Percentiles rank a stretch among this genome's conserved stretches.
These are phyloP conservation scores for Cottus gobio DNA, from an alignment of 2,113 vertebrate genomes.

Conservation along the genomic window DNA sequence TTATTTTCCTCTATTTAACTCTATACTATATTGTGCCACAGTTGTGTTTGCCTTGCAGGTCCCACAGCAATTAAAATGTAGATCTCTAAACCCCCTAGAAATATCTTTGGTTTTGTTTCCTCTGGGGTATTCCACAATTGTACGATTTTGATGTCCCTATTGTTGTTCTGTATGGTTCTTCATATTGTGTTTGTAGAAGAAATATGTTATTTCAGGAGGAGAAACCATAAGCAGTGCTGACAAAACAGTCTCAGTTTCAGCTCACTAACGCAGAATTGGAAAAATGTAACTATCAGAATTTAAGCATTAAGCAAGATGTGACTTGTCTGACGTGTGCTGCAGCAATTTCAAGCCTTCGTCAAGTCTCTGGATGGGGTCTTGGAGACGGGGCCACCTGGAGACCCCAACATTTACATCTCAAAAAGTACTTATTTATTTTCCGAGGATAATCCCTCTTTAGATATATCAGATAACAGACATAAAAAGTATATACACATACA, in stretches of 20 bases:
- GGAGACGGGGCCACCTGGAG: background rate
- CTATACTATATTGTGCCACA: constrained; percentile 10
- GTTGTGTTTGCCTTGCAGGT: constrained; percentile 30
- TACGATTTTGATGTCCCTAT: background rate
- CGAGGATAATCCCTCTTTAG: background rate
- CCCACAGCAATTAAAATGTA: constrained; percentile 35
- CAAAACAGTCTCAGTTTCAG: constrained; percentile 12
- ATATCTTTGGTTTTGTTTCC: constrained; percentile 13
- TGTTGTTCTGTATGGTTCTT: background rate
- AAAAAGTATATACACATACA: too few relatives aligned
- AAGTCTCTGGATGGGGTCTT: background rate
- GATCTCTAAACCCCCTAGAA: constrained; percentile 24
- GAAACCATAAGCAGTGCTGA: constrained; percentile 13
- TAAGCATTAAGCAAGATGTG: background rate
- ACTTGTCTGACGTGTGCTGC: background rate
- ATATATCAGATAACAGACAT: background rate
- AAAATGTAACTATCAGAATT: constrained; percentile 29
- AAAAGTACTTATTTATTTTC: background rate
- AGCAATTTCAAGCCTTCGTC: background rate
- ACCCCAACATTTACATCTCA: background rate
- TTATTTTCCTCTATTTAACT: constrained; percentile 20
- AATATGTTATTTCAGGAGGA: constrained; percentile 7
- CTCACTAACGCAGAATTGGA: constrained; percentile 2
- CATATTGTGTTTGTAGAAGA: background rate
- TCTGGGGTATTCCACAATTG: constrained; percentile 17